These are phyloP conservation scores for Strigamia crassipes DNA, from an alignment of 2,888 invertebrate genomes.

Conservation along the genomic window DNA sequence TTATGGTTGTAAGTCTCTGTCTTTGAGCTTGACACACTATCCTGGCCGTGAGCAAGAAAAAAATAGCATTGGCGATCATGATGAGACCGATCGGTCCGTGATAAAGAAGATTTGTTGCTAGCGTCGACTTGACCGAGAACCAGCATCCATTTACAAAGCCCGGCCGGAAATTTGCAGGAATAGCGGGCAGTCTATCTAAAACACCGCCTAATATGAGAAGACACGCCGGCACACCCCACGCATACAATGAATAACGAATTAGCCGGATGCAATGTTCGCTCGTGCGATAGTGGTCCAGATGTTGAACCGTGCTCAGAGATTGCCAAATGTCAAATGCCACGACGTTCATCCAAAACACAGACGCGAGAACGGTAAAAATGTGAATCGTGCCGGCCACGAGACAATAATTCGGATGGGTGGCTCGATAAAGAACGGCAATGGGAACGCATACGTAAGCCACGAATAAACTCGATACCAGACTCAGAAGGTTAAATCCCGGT, in stretches of 20 bases:
- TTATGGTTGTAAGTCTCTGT: not conserved
- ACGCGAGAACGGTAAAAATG: slow-evolving; percentile 30
- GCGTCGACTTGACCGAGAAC: not conserved
- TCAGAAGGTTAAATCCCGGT: not conserved
- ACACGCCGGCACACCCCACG: slow-evolving; percentile 41
- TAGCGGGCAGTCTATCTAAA: not conserved
- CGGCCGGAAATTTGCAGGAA: not conserved
- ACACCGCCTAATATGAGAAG: not conserved
- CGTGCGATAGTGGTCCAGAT: slow-evolving; percentile 18
- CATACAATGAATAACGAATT: slow-evolving; percentile 27
- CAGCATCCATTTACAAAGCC: slow-evolving; percentile 22
- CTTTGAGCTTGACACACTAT: slow-evolving; percentile 27
- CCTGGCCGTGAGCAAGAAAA: slow-evolving; percentile 45
- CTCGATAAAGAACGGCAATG: not conserved
- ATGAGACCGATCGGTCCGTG: slow-evolving; percentile 22
- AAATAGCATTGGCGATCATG: slow-evolving; percentile 25
- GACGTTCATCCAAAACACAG: slow-evolving; percentile 47
- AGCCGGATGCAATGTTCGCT: not conserved
- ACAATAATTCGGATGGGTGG: not conserved
- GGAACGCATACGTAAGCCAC: slow-evolving; percentile 13
- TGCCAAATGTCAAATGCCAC: slow-evolving; percentile 47
- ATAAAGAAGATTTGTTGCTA: slow-evolving; percentile 12
- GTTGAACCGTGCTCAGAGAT: slow-evolving; percentile 7
- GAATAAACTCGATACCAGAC: not conserved
- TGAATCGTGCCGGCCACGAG: slow-evolving; percentile 21